phyloP scores from a whole-genome alignment of 2,888 invertebrate species.

The Agonopterix heracliana region DNA sequence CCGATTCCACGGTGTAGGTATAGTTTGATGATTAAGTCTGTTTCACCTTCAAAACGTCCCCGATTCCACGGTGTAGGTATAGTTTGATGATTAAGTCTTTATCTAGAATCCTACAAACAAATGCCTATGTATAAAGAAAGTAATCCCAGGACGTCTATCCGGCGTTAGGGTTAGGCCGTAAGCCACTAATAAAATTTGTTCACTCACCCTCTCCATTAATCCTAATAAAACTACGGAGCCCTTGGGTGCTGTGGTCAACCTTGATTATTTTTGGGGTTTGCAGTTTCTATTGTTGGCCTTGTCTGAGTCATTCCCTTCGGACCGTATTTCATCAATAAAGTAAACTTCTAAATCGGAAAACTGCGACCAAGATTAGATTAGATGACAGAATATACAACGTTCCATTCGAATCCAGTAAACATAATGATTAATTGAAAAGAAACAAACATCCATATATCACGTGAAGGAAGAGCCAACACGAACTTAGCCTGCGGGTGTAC shows the following conservation, averaged over 20 bases:
- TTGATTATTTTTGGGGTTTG: constrained; percentile 37
- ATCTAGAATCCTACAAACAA: too few species aligned
- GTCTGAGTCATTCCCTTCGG: constrained; percentile 11
- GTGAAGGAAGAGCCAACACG: background rate
- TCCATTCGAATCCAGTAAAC: background rate
- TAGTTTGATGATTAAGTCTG: too few species aligned
- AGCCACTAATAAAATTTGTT: constrained; percentile 43
- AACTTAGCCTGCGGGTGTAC: too few species aligned
- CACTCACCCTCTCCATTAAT: constrained; percentile 46
- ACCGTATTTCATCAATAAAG: too few species aligned
- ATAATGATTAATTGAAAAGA: constrained; percentile 2
- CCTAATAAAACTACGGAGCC: constrained; percentile 37
- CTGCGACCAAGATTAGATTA: too few species aligned
- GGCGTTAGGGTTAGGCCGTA: constrained; percentile 6
- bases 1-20: too few species aligned
- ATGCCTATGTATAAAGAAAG: too few species aligned
- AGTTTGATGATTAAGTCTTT: too few species aligned
- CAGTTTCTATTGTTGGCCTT: constrained; percentile 30
- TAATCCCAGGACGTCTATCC: too few species aligned
- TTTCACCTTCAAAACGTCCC: too few species aligned
- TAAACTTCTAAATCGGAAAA: background rate
- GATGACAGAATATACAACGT: too few species aligned
- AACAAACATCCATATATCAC: constrained; percentile 11
- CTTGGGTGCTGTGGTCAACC: constrained; percentile 32
- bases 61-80: too few species aligned